Percentiles rank a stretch among this genome's conserved stretches.
Conservation (phyloP, 2,888 invertebrate species). For the Papilio elwesi region DNA sequence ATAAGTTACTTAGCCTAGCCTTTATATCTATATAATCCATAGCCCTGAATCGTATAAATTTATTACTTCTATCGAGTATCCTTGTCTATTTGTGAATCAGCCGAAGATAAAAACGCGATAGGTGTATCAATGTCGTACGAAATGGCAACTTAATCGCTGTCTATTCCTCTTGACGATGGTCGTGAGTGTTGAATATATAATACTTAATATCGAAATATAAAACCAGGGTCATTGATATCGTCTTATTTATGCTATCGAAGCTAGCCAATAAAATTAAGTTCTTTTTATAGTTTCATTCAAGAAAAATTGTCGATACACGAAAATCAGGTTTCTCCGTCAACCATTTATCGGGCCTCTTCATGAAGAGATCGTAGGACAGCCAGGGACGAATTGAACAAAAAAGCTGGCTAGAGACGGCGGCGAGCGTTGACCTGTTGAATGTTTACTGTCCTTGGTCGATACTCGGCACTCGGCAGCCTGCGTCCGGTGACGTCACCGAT, state of each 20-base stretch:
- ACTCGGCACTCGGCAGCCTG: conserved; percentile 53
- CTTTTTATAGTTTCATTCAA: conserved; percentile 20
- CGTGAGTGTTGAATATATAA: neutral
- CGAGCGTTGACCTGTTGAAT: conserved; percentile 81
- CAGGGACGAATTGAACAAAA: conserved; percentile 62
- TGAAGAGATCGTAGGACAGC: conserved; percentile 64
- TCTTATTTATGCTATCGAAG: conserved; percentile 1
- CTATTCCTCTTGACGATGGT: conserved; percentile 3
- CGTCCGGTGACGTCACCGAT: conserved; percentile 75
- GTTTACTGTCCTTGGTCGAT: conserved; percentile 81
- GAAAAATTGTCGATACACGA: neutral
- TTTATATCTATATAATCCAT: neutral
- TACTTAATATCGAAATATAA: neutral
- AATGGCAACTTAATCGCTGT: conserved; percentile 17
- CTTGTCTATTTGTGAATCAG: neutral
- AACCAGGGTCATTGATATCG: conserved; percentile 13
- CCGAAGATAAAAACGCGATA: conserved; percentile 3
- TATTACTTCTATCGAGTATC: neutral
- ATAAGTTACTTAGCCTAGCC: neutral
- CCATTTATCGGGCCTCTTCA: conserved; percentile 59
- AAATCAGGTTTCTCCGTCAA: conserved; percentile 28
- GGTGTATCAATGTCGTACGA: neutral
- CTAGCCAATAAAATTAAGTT: conserved; percentile 7
- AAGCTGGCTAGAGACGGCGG: conserved; percentile 70
- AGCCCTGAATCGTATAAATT: neutral